Evolutionary conservation across 2,113 vertebrate species (phyloP), one percentile per base, ranked within the genome.

Genomic region (Nibea coibor): DNA sequence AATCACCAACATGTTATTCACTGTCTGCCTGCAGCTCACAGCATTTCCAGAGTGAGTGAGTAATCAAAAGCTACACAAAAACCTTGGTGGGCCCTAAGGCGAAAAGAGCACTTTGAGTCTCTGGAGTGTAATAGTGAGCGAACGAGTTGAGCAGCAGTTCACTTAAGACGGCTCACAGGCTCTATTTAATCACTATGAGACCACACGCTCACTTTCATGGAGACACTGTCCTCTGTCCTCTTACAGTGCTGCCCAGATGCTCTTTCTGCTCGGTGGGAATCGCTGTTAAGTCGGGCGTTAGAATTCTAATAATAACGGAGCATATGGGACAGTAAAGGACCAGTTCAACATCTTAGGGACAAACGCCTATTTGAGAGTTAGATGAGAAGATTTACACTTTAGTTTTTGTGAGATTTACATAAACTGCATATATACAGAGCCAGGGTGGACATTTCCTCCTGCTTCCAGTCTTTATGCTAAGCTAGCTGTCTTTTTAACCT

Each of bases 11-110:
- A 71, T 88, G 81, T 85, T 90, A 70, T 76, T 91, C 66, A 88
- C 63, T n/a, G 75, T 72, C 80, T 85, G 86, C 85, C 59, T 70
- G 82, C 78, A 82, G 82, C 77, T 88, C 65, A 15, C 71, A 80
- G 85, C 28, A 57, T 75, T 88, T 85, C 70, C 70, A 66, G 12
- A 26, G 70, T 64, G 72, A 81, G 82, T 87, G 86, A 88, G 89
- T 92, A 92, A 92, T 93, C 89, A 92, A 88, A 88, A 78, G 67
- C 67, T 81, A 86, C 86, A 90, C 85, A 93, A 92, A 87, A 89
- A 83, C 75, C 86, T 87, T 24, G 64, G 77, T 66, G 81, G 75
- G 59, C 85, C 91, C 83, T 56, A 26, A 76, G 91, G 92, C 89
- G 1, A 66, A 81, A 90, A 87, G 89, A 87, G 92, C 90, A 92